Conservation (phyloP, 2,113 vertebrate species). For the Pipa parva region DNA sequence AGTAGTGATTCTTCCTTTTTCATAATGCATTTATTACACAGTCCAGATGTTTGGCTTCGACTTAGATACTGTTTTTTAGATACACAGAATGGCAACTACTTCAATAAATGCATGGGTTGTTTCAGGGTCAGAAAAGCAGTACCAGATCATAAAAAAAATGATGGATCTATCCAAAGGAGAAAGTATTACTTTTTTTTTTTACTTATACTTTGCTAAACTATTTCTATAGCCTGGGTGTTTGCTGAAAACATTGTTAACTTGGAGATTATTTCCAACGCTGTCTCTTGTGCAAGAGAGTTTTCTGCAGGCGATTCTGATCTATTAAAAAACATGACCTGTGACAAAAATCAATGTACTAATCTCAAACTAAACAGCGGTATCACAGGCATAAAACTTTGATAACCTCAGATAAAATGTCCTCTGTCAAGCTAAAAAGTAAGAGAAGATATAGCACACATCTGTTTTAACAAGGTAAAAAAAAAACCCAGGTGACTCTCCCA, state of each 20-base stretch:
- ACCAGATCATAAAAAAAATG: background rate
- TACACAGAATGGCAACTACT: background rate
- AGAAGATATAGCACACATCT: slow-evolving; percentile 6
- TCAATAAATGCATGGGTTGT: background rate
- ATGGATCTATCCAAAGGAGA: background rate
- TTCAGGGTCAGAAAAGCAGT: background rate
- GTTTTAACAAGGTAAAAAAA: slow-evolving; percentile 34
- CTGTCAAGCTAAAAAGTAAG: slow-evolving; percentile 45
- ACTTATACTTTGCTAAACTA: too few relatives aligned
- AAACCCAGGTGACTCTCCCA: slow-evolving; percentile 32
- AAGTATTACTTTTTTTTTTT: background rate
- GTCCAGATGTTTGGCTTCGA: slow-evolving; percentile 9
- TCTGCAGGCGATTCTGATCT: slow-evolving; percentile 57
- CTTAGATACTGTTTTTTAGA: background rate
- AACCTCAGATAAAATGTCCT: slow-evolving; percentile 55
- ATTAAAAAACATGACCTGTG: slow-evolving; percentile 67
- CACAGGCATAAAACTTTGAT: slow-evolving; percentile 58
- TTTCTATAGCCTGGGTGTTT: background rate
- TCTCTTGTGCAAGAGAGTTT: slow-evolving; percentile 43
- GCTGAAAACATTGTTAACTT: slow-evolving; percentile 22
- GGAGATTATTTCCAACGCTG: slow-evolving; percentile 29
- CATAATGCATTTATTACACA: slow-evolving; percentile 1
- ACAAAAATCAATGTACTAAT: slow-evolving; percentile 73
- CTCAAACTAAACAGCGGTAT: slow-evolving; percentile 64
- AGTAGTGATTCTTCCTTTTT: background rate